Percentiles rank a stretch among this genome's conserved stretches.
Evolutionary conservation across 2,113 vertebrate species (phyloP).

Genomic region (Sapajus apella): DNA sequence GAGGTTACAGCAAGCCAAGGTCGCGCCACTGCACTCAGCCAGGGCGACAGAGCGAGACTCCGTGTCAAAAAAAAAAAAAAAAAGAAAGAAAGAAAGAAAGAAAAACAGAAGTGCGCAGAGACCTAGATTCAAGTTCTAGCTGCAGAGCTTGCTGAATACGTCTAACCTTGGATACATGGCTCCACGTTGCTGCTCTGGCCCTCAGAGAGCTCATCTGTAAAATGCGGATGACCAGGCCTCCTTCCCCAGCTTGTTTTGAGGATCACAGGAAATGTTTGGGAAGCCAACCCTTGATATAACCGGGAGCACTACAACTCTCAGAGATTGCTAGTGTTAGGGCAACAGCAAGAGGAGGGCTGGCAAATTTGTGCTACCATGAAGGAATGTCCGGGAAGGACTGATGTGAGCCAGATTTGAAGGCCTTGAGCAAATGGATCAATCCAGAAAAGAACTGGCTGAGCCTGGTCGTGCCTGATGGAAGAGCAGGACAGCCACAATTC

Average conservation of each 20-base stretch:
- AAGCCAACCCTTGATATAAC: not conserved
- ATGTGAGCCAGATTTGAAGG: not conserved
- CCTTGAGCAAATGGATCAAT: not conserved
- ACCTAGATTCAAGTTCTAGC: not conserved
- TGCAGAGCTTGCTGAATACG: not conserved
- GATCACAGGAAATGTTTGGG: not conserved
- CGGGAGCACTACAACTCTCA: not conserved
- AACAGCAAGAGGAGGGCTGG: not conserved
- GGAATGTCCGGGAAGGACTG: not conserved
- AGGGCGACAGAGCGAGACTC: not conserved
- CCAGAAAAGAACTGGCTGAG: not conserved
- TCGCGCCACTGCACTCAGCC: not conserved
- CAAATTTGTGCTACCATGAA: not conserved
- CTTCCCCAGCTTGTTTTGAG: not conserved
- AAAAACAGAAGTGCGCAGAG: not conserved
- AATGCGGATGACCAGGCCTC: not conserved
- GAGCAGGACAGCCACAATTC: not conserved
- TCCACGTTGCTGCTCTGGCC: not conserved
- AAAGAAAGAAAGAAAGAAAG: not conserved
- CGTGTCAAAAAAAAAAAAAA: not conserved
- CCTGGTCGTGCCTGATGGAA: not conserved
- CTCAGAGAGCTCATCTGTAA: not conserved
- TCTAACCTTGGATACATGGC: not conserved
- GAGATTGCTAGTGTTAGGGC: not conserved
- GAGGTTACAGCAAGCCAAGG: not conserved